Percentiles rank a stretch among this genome's conserved stretches.
phyloP scores from a whole-genome alignment of 2,797 vertebrate species.

The Trichosurus vulpecula region DNA sequence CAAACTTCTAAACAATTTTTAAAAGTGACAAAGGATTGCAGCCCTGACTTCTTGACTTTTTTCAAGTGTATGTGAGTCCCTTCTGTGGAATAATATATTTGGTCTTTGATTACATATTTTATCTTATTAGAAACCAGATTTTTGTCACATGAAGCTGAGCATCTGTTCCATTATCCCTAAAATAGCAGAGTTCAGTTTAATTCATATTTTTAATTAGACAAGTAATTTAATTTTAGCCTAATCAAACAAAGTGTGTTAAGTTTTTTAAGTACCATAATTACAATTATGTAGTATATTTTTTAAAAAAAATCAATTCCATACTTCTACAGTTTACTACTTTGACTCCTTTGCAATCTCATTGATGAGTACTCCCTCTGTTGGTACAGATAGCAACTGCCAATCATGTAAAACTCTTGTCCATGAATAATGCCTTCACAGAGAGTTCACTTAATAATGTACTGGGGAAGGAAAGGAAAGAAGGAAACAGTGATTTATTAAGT shows the following conservation, averaged over 20 bases:
- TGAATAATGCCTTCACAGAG: background rate
- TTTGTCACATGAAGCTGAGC: conserved; percentile 1
- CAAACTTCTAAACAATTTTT: conserved; percentile 22
- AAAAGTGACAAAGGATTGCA: conserved; percentile 28
- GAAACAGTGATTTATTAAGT: background rate
- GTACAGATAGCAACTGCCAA: background rate
- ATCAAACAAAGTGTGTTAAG: background rate
- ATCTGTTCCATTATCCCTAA: conserved; percentile 24
- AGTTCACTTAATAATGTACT: background rate
- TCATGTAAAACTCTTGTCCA: background rate
- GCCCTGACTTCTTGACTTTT: background rate
- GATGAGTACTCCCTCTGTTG: background rate
- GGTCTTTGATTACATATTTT: conserved; percentile 19
- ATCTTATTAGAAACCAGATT: conserved; percentile 24
- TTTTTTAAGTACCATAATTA: background rate
- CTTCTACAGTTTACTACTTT: background rate
- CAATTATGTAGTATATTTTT: background rate
- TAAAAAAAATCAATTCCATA: background rate
- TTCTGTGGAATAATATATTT: background rate
- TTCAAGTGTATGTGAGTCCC: background rate
- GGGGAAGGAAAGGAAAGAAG: background rate
- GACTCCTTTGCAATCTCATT: background rate
- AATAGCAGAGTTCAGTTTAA: conserved; percentile 26
- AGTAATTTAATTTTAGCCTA: conserved; percentile 45
- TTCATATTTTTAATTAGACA: conserved; percentile 27